Conservation (phyloP, 2,797 vertebrate species). For the Myripristis jacobus region DNA sequence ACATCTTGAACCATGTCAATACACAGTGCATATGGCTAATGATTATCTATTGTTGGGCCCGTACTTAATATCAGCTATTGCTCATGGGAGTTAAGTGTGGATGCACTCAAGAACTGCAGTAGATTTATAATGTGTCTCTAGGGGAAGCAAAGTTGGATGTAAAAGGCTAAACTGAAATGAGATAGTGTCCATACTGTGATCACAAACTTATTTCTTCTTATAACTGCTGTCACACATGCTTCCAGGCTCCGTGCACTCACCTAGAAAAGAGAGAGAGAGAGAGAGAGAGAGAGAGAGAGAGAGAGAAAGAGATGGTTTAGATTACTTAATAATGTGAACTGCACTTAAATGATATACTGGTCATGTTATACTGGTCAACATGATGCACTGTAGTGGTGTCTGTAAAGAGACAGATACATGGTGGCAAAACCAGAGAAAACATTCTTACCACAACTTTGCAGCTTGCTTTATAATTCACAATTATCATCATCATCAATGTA, state of each 20-base stretch:
- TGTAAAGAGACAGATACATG: too few relatives aligned
- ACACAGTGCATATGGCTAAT: slow-evolving; percentile 67
- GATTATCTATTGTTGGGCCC: slow-evolving; percentile 67
- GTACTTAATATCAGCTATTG: slow-evolving; percentile 62
- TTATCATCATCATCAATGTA: background rate
- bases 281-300: too few relatives aligned
- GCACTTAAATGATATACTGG: slow-evolving; percentile 1
- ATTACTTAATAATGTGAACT: slow-evolving; percentile 22
- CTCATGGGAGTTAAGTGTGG: slow-evolving; percentile 63
- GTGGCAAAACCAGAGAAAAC: too few relatives aligned
- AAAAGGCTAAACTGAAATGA: slow-evolving; percentile 28
- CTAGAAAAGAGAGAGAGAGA: slow-evolving; percentile 43
- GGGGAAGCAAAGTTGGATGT: slow-evolving; percentile 23
- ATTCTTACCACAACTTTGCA: background rate
- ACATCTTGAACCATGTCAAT: slow-evolving; percentile 65
- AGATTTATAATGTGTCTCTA: slow-evolving; percentile 34
- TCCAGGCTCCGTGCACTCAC: slow-evolving; percentile 68
- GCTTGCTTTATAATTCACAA: background rate
- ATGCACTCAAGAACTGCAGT: slow-evolving; percentile 56
- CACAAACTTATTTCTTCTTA: slow-evolving; percentile 35
- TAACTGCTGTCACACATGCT: slow-evolving; percentile 16
- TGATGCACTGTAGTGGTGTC: too few relatives aligned
- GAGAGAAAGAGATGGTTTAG: too few relatives aligned
- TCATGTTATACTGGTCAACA: too few relatives aligned
- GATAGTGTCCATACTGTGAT: slow-evolving; percentile 48